Percentiles rank a stretch among this genome's conserved stretches.
Conservation (phyloP, 2,113 vertebrate genomes). For the Rhizomys pruinosus region DNA sequence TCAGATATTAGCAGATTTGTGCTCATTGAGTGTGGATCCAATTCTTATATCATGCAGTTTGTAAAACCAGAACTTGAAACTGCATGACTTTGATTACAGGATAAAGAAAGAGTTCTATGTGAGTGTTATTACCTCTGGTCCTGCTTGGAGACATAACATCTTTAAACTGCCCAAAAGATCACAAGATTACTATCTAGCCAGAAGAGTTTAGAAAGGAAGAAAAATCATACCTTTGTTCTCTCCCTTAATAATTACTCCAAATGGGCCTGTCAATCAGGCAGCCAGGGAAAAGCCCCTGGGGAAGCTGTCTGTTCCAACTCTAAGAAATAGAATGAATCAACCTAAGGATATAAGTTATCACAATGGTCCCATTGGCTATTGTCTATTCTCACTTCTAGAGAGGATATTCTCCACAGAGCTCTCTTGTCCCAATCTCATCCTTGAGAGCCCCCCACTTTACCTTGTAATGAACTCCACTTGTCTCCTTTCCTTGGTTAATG, state of each 20-base stretch:
- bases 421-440: not conserved
- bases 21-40: not conserved
- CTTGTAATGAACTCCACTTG: not conserved
- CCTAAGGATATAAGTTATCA: not conserved
- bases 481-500: not conserved
- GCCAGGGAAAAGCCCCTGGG: not conserved
- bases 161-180: not conserved
- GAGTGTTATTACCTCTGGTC: not conserved
- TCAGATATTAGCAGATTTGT: not conserved
- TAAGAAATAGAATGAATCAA: too few species aligned
- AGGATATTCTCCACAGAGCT: too few species aligned
- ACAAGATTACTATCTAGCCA: not conserved
- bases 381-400: not conserved
- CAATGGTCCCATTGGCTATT: too few species aligned
- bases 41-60: not conserved
- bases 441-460: not conserved
- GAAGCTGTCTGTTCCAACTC: not conserved
- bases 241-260: not conserved
- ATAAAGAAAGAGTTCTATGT: not conserved
- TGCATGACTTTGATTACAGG: not conserved
- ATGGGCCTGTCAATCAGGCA: not conserved
- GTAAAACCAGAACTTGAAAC: too few species aligned
- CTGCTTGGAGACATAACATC: not conserved
- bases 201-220: not conserved
- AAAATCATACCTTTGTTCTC: not conserved